Evolutionary conservation across 2,113 vertebrate genomes (phyloP), one percentile per base, ranked within the genome.

Genomic region (Sinocyclocheilus maitianheensis): DNA sequence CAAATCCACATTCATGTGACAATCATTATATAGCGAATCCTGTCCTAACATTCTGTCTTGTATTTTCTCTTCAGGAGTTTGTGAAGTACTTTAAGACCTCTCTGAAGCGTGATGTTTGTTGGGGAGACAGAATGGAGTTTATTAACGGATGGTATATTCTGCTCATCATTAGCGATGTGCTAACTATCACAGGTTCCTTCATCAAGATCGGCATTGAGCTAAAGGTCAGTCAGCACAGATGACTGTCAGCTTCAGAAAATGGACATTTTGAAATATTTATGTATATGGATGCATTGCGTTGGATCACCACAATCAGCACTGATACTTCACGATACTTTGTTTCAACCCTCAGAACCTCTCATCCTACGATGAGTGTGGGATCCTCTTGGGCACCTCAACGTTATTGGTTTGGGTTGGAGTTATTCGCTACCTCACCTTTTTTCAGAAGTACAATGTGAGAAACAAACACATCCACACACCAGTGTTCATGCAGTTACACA

Each of bases 401-500:
- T 94, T 99, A 81, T 90, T 99, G 7, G 97, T 99, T 71, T 99
- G 97, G 98, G 97, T 99, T 0, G 98, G 98, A 0, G 97, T 99
- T 83, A 97, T 99, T 89, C 96, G 97, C 60, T 99, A 99, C 87
- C 94, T 99, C 92, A 98, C 96, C 63, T 99, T 98, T 93, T 99
- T 99, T 93, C 97, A 98, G 89, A 99, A 98, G 82, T 99, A 99
- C 93, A 99, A 99, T 0, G 98, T 99, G 90, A 96, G 96, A 90
- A 0, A 26, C 53, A 13, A 10, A 74, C 34, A 24, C 62, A 79
- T 20, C 20, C 58, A 76, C 18, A 46, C 65, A 82, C 53, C 10
- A 40, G 14, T 14, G 6, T 51, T 63, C 37, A 63, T 62, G n/a
- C 9, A 30, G 0, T 34, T 65, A 14, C 63, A 69, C 77, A 37